These are phyloP conservation scores for Andrena trimmerana DNA, from an alignment of 2,888 invertebrate species.

Conservation along the genomic window DNA sequence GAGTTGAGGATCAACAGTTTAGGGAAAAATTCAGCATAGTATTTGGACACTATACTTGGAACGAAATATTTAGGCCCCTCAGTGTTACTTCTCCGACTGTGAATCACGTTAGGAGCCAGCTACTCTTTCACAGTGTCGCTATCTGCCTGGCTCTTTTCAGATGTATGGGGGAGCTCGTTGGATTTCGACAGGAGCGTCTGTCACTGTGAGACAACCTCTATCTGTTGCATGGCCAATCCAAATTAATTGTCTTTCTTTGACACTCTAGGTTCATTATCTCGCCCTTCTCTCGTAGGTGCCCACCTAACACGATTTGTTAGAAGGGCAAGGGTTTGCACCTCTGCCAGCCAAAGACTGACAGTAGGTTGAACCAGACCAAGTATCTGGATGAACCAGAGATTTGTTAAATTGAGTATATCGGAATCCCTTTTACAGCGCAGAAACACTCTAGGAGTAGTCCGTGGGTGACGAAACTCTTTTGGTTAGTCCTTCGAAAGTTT, in stretches of 20 bases:
- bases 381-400: too few species aligned
- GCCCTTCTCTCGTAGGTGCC: neutral
- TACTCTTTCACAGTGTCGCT: neutral
- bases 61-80: neutral
- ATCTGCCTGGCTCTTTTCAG: neutral
- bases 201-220: slow-evolving; percentile 3
- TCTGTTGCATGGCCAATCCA: neutral
- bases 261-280: neutral
- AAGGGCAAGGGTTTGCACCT: too few species aligned
- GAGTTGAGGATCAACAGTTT: neutral
- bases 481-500: too few species aligned
- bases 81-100: neutral
- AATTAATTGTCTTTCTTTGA: slow-evolving; percentile 1
- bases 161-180: neutral
- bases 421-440: too few species aligned
- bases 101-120: neutral
- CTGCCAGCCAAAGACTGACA: too few species aligned
- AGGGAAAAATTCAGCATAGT: too few species aligned
- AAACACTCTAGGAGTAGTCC: too few species aligned
- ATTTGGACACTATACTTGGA: neutral
- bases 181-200: slow-evolving; percentile 1
- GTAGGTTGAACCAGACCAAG: too few species aligned
- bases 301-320: too few species aligned
- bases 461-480: too few species aligned
- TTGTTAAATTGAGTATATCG: too few species aligned